Base-by-base conservation (phyloP, 2,888 invertebrate species). In the Cheilosia soror region DNA sequence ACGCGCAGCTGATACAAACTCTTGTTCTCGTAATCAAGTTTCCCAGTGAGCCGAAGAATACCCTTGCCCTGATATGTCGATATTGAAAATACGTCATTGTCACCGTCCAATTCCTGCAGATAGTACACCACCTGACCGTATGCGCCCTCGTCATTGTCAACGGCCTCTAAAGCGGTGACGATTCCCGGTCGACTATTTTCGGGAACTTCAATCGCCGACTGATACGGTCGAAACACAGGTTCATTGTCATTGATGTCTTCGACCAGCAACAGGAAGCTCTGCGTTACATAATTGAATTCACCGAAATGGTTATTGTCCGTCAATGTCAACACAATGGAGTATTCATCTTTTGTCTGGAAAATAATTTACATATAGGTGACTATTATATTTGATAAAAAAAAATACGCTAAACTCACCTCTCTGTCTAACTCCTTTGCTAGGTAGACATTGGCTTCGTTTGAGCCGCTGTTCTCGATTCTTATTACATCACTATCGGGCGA, bases 231-330 rank as follows among this genome's bases (percentile, higher is more conserved):
- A 92, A 98, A 98, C 87, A 96, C 94, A 37, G 98, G 98, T 89
- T 95, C 96, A 93, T 98, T 98, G 93, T 98, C 98, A 90, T 98
- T 98, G 57, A 97, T 96, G 91, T 98, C 98, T 93, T 98, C 98
- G 57, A 98, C 97, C 88, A 98, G 93, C 66, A 98, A 93, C 87
- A 98, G 93, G 88, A 98, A 94, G 90, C 97, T 97, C 93, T 98
- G 98, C 0, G 97, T 97, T 88, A 98, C 96, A 92, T 95, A 97
- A 92, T 97, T 97, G 77, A 96, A 97, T 87, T 96, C 96, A 29
- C 96, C 97, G 87, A 97, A 94, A 90, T 96, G 95, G 25, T 83
- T 68, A 87, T 97, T 97, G 92, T 98, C 98, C 5, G 97, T 97
- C 89, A 98, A 93, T 2, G 98, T 98, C 89, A 98, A 93, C 88